Evolutionary conservation across 2,797 vertebrate species (phyloP), one percentile per base, ranked within the genome.

Genomic region (Zalophus californianus): DNA sequence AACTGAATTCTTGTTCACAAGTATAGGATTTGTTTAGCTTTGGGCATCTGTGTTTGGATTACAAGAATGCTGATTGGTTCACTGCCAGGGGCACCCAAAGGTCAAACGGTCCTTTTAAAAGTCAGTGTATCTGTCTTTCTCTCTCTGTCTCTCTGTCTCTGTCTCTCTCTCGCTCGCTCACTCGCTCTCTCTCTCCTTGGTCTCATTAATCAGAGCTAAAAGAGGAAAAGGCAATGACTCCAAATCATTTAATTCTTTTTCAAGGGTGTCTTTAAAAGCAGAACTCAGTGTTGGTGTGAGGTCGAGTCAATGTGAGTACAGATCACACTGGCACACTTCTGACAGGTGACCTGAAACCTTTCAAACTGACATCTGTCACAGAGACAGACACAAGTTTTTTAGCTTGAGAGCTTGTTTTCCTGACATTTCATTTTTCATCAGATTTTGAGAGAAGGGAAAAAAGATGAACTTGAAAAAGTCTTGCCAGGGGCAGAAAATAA

Each of bases 41-140:
- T 98, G 99, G 99, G 99, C 99, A 99, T 99, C 99, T 99, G 99
- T 99, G 99, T 99, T 99, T 99, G 99, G 99, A 99, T 99, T 99
- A 99, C 98, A 99, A 99, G 99, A 99, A 99, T 99, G 98, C 99
- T 99, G 99, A 99, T 99, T 99, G 99, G 99, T 99, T 99, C 99
- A 98, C 99, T 99, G 99, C 99, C 99, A 99, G 99, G 98, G 97
- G 99, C 99, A 99, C 98, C 98, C 98, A 99, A 99, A 99, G 99
- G 99, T 99, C 99, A 99, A 99, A 99, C 99, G 99, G 99, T 99
- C 99, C 99, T 99, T 99, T 99, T 99, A 98, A 99, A 99, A 99
- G 98, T 99, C 98, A 97, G 98, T 98, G 98, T 96, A 87, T 77
- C 93, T 96, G 78, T 56, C 75, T 95, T 93, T 86, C 78, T 86